Evolutionary conservation across 2,113 vertebrate species (phyloP).

Genomic region (Ivindomyrus marchei): DNA sequence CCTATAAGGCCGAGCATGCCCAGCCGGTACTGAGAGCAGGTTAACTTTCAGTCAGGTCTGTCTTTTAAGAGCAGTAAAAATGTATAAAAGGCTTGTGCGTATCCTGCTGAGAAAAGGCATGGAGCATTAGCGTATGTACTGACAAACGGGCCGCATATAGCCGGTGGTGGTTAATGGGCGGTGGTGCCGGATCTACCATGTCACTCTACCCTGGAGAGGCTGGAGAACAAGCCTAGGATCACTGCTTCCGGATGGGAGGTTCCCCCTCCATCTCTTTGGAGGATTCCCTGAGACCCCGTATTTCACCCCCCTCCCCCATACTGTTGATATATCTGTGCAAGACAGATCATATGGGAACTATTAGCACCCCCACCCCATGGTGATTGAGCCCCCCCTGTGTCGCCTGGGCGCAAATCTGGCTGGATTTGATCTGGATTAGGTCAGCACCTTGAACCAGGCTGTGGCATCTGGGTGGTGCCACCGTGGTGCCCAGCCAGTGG

Average conservation of each 20-base stretch:
- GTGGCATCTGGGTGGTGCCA: not conserved
- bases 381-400: not conserved
- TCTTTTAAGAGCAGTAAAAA: not conserved
- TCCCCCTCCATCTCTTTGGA: not conserved
- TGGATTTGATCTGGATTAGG: conserved; percentile 27
- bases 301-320: not conserved
- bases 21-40: not conserved
- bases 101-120: not conserved
- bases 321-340: not conserved
- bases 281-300: not conserved
- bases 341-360: not conserved
- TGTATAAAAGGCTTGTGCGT: not conserved
- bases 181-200: not conserved
- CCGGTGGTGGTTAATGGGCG: not conserved
- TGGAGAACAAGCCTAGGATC: not conserved
- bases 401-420: conserved; percentile 24
- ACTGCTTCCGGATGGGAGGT: not conserved
- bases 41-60: not conserved
- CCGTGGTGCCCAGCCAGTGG: not conserved
- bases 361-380: conserved; percentile 26
- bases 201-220: not conserved
- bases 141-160: not conserved
- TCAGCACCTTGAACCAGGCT: not conserved
- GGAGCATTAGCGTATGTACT: not conserved
- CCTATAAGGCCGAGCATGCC: not conserved